Conservation (phyloP, 2,888 invertebrate species). For the Trichopoda pennipes region DNA sequence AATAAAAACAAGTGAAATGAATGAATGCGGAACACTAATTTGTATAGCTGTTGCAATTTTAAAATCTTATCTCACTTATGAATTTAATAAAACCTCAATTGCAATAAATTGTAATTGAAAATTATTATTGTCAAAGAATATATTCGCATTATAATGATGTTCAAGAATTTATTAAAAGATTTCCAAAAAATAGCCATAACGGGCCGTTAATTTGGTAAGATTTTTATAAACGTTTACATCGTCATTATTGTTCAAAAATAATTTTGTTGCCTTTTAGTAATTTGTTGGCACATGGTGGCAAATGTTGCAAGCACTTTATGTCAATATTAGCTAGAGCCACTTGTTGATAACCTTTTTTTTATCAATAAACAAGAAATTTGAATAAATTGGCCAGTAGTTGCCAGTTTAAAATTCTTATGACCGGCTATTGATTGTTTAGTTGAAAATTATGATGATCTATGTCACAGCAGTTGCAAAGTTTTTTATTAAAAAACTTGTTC, state of each 20-base stretch:
- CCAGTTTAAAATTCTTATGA: not conserved
- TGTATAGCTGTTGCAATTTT: no score
- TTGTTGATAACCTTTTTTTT: constrained; percentile 4
- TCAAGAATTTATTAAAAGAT: constrained; percentile 19
- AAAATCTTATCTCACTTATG: no score
- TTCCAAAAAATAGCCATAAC: no score
- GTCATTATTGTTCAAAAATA: constrained; percentile 27
- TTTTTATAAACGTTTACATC: constrained; percentile 2
- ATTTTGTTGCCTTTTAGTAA: constrained; percentile 1
- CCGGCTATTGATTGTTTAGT: constrained; percentile 21
- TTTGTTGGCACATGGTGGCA: constrained; percentile 42
- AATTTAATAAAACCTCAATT: no score
- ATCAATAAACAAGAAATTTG: constrained; percentile 9
- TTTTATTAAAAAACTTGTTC: constrained; percentile 51
- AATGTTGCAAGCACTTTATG: constrained; percentile 53
- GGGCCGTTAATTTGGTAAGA: constrained; percentile 12
- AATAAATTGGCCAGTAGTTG: not conserved
- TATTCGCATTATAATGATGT: constrained; percentile 3
- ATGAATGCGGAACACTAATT: no score
- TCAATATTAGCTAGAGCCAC: constrained; percentile 39
- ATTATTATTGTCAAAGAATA: not conserved
- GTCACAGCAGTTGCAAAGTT: constrained; percentile 26
- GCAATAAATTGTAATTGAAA: not conserved
- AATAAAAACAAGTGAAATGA: no score
- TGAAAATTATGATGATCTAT: constrained; percentile 32